These are phyloP conservation scores for Mythimna albipuncta DNA, from an alignment of 2,888 invertebrate species.

Conservation along the genomic window DNA sequence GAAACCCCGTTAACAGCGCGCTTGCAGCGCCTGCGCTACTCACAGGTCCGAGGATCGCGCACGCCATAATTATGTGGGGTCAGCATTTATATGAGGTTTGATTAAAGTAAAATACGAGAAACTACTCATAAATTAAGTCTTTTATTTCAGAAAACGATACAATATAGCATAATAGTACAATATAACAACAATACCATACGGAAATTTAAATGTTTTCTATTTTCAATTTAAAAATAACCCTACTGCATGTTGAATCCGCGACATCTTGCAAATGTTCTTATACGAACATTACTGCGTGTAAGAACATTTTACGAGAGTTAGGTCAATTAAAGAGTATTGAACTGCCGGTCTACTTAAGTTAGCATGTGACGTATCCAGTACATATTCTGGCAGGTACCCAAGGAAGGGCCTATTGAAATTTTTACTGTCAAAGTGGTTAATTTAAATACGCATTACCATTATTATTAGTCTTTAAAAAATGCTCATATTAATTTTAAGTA, in stretches of 20 bases:
- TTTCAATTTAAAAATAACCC: slow-evolving; percentile 74
- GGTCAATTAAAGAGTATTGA: neutral
- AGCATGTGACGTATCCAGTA: slow-evolving; percentile 20
- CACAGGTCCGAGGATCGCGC: too few species aligned
- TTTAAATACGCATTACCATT: slow-evolving; percentile 7
- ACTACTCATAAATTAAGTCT: slow-evolving; percentile 86
- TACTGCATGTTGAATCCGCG: slow-evolving; percentile 66
- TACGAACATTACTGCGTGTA: neutral
- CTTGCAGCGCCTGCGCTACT: too few species aligned
- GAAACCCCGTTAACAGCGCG: too few species aligned
- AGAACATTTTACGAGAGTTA: slow-evolving; percentile 16
- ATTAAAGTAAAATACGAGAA: slow-evolving; percentile 26
- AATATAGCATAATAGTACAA: slow-evolving; percentile 88
- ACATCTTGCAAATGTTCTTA: slow-evolving; percentile 20
- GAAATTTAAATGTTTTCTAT: slow-evolving; percentile 73
- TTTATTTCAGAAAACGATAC: slow-evolving; percentile 90
- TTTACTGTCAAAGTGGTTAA: slow-evolving; percentile 15
- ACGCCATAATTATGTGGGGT: too few species aligned
- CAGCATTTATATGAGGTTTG: too few species aligned
- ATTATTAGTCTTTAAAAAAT: slow-evolving; percentile 42
- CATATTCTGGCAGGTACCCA: slow-evolving; percentile 5
- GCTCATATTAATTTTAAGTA: slow-evolving; percentile 28
- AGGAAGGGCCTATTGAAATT: slow-evolving; percentile 45
- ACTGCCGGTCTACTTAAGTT: slow-evolving; percentile 5
- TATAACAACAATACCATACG: slow-evolving; percentile 87